These are phyloP conservation scores for Dasyurus viverrinus DNA, from an alignment of 2,113 vertebrate species.

Conservation along the genomic window DNA sequence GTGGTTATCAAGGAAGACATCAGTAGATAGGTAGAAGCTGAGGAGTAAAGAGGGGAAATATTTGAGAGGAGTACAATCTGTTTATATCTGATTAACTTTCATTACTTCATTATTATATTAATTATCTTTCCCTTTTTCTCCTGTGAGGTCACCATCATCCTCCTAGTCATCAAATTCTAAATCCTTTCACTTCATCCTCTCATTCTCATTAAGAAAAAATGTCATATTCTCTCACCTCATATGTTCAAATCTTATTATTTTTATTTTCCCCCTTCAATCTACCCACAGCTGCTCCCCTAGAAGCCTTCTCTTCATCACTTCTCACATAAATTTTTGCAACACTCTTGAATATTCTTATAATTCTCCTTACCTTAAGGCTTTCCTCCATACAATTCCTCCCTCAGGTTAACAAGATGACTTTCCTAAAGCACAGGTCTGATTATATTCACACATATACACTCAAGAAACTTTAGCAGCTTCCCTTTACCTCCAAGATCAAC, in stretches of 20 bases:
- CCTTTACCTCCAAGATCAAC: neutral
- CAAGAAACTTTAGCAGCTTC: neutral
- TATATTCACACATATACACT: neutral
- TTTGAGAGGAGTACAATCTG: no score
- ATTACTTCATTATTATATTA: neutral
- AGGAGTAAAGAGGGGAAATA: no score
- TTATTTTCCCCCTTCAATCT: neutral
- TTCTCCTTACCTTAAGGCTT: neutral
- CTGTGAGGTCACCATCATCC: neutral
- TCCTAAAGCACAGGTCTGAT: neutral
- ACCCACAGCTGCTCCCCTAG: neutral
- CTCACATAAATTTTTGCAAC: neutral
- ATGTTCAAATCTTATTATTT: neutral
- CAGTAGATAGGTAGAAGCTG: no score
- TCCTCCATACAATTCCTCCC: neutral
- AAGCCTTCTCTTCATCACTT: neutral
- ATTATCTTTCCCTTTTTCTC: neutral
- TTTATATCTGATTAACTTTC: neutral
- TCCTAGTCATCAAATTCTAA: neutral
- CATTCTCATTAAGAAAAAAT: no score
- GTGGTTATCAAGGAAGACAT: no score
- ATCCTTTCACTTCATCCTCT: neutral
- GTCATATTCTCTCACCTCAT: no score
- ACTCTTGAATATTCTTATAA: neutral
- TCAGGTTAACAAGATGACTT: neutral